phyloP scores from a whole-genome alignment of 1,140 invertebrate species.

The Saccostrea glomerata region DNA sequence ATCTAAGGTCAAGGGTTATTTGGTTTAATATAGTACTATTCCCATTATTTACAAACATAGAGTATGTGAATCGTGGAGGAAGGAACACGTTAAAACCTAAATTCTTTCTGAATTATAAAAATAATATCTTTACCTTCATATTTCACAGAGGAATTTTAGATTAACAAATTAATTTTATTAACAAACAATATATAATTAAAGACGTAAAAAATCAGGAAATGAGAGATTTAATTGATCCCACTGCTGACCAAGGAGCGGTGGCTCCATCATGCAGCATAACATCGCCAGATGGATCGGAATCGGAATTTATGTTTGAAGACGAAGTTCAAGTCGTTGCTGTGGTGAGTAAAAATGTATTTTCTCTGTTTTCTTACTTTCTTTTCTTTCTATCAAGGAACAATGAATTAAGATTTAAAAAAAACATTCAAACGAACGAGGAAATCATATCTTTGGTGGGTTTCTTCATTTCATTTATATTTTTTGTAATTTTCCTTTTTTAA shows the following conservation, averaged over 20 bases:
- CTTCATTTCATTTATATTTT: background rate
- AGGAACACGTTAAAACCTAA: background rate
- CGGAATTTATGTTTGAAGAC: conserved; percentile 19
- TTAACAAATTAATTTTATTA: too few species aligned
- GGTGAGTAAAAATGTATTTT: background rate
- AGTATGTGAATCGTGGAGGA: background rate
- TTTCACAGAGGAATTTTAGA: too few species aligned
- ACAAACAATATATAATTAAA: too few species aligned
- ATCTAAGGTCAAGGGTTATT: background rate
- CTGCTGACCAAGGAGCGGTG: background rate
- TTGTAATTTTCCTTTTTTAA: background rate
- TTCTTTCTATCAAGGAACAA: too few species aligned
- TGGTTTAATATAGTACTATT: background rate
- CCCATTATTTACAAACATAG: background rate
- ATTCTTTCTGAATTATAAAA: background rate
- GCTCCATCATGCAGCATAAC: background rate
- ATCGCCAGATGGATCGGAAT: conserved; percentile 21
- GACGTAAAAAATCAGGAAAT: background rate
- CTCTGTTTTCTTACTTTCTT: too few species aligned
- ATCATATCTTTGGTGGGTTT: background rate
- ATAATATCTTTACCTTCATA: too few species aligned
- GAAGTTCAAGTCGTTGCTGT: conserved; percentile 19
- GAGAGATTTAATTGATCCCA: conserved; percentile 8
- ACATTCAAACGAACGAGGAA: too few species aligned
- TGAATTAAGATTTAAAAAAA: too few species aligned